Evolutionary conservation across 2,113 vertebrate species (phyloP), one percentile per base, ranked within the genome.

Genomic region (Leptodactylus fuscus): DNA sequence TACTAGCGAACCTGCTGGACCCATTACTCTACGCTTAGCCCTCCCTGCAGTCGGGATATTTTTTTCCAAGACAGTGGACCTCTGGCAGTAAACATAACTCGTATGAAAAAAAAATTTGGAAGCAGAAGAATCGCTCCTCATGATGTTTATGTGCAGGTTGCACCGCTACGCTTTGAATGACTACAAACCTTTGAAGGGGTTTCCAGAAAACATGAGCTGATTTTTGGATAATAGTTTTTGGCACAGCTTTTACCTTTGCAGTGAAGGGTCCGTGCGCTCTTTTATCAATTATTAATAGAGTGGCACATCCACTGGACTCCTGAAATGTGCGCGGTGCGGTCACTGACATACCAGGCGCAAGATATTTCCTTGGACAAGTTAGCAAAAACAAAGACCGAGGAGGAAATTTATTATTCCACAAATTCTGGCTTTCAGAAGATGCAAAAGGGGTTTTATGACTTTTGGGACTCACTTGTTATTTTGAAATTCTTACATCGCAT

Each of bases 71-170:
- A 22, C 20, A 29, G 0, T 67, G 34, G 5, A 13, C 34, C 32
- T 67, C 32, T 20, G 32, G 29, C 62, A 67, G 62, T 16, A 20
- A 18, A 13, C 11, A 62, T 11, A 18, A 20, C 29, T 69, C 15
- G 34, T 36, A 34, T 2, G 6, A 36, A 69, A 69, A 65, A 60
- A 62, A 46, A 36, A 58, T 29, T 24, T 82, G 81, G 34, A 58
- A 55, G 32, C 29, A 36, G 48, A 55, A 53, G 22, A 44, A 38
- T 2, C 15, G 16, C 29, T 51, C 22, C 67, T 73, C 9, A 41
- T 69, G 46, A 69, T 83, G 81, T 83, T 83, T 82, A 82, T 71
- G 13, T 55, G 3, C 81, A 73, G 49, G 67, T 82, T 73, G 20
- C 22, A 20, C 13, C 5, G 67, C 70, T 18, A 73, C 44, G 67